Percentiles rank a stretch among this genome's conserved stretches.
Evolutionary conservation across 2,797 vertebrate genomes (phyloP).

Genomic region (Capromys pilorides): DNA sequence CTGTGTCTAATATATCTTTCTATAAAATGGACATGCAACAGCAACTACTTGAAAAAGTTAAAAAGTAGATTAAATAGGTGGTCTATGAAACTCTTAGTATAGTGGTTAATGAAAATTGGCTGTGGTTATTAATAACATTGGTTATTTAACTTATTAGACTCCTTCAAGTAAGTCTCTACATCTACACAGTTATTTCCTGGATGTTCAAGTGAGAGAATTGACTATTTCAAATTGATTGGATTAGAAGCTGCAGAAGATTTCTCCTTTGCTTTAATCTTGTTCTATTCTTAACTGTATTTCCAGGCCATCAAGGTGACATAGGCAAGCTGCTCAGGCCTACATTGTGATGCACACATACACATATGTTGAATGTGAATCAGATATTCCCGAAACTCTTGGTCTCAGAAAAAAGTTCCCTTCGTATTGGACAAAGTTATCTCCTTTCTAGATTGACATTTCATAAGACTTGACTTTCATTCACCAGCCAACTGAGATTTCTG

Average conservation of each 20-base stretch:
- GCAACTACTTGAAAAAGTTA: not conserved
- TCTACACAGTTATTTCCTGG: not conserved
- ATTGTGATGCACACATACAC: not conserved
- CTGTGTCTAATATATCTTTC: not conserved
- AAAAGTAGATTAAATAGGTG: not conserved
- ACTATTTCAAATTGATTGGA: not conserved
- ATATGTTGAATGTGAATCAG: not conserved
- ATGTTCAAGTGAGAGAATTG: not conserved
- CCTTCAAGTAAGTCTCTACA: not conserved
- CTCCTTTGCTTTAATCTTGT: slow-evolving; percentile 27
- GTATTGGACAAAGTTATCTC: slow-evolving; percentile 19
- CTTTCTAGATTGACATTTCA: not conserved
- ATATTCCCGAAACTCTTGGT: not conserved
- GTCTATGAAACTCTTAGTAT: not conserved
- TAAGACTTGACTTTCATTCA: not conserved
- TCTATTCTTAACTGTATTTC: slow-evolving; percentile 45
- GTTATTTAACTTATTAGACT: slow-evolving; percentile 3
- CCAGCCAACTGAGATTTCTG: not conserved
- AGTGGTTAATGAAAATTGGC: not conserved
- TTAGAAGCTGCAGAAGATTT: not conserved
- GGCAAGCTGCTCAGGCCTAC: not conserved
- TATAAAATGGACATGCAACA: not conserved
- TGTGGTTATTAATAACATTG: not conserved
- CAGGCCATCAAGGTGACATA: slow-evolving; percentile 17
- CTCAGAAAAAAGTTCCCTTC: not conserved